phyloP scores from a whole-genome alignment of 2,888 invertebrate genomes.

The Ormyrus pomaceus region DNA sequence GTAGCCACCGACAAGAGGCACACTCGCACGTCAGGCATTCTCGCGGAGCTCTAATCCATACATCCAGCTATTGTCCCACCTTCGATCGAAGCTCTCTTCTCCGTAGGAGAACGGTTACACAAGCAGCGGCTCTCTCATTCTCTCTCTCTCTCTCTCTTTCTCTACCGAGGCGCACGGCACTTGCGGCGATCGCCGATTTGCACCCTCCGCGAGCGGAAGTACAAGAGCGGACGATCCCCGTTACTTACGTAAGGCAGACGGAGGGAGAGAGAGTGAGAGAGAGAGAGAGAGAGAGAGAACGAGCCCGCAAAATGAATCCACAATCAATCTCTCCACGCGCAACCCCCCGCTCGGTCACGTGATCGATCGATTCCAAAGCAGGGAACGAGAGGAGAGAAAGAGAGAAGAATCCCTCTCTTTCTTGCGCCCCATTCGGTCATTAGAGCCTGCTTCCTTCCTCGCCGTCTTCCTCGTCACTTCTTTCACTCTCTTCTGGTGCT shows the following conservation, averaged over 20 bases:
- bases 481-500: background rate
- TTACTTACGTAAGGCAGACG: slow-evolving; percentile 46
- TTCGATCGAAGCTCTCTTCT: slow-evolving; percentile 11
- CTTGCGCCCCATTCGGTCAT: background rate
- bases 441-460: background rate
- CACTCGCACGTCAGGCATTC: background rate
- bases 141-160: slow-evolving; percentile 2
- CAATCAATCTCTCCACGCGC: slow-evolving; percentile 51
- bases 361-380: slow-evolving; percentile 58
- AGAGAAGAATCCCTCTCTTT: background rate
- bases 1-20: background rate
- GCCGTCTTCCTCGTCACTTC: background rate
- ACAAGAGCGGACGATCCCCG: background rate
- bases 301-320: slow-evolving; percentile 36
- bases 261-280: slow-evolving; percentile 9
- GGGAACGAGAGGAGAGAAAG: slow-evolving; percentile 9
- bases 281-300: background rate
- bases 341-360: slow-evolving; percentile 50
- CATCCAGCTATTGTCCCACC: background rate
- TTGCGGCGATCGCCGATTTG: too few species aligned
- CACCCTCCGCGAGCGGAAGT: too few species aligned
- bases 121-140: background rate
- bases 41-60: background rate
- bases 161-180: too few species aligned
- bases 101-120: too few species aligned